Evolutionary conservation across 2,888 invertebrate species (phyloP).

Genomic region (Plemyria rubiginata): DNA sequence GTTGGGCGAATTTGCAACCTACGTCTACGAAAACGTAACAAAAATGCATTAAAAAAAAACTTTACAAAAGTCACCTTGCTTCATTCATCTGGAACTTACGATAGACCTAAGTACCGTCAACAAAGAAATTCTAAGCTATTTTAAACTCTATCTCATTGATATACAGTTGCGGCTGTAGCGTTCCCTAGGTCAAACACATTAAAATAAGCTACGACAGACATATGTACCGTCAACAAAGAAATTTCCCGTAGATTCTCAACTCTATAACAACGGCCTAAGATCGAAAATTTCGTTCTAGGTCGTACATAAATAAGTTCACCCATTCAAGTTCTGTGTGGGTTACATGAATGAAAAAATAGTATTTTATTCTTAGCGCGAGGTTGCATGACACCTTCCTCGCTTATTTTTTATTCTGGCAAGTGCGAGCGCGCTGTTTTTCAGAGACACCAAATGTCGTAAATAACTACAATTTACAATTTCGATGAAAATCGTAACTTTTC

Average conservation of each 20-base stretch:
- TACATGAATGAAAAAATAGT: conserved; percentile 42
- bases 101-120: conserved; percentile 25
- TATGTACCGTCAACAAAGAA: conserved; percentile 28
- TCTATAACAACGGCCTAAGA: conserved; percentile 18
- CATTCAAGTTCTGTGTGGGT: conserved; percentile 42
- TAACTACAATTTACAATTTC: conserved; percentile 14
- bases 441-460: conserved; percentile 17
- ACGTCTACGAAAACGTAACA: not conserved
- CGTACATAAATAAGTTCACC: conserved; percentile 34
- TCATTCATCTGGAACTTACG: conserved; percentile 13
- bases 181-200: not conserved
- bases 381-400: conserved; percentile 38
- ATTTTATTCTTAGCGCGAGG: conserved; percentile 36
- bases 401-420: conserved; percentile 32
- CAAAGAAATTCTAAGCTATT: conserved; percentile 17
- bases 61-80: not conserved
- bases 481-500: conserved; percentile 2
- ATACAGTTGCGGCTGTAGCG: conserved; percentile 4
- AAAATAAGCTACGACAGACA: conserved; percentile 1
- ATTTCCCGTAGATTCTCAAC: conserved; percentile 10
- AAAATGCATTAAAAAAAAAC: not conserved
- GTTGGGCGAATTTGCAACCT: not conserved
- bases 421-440: conserved; percentile 12
- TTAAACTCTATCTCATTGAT: conserved; percentile 16
- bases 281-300: conserved; percentile 16